Conservation (phyloP, 2,888 invertebrate genomes). For the Eudasyphora cyanicolor region DNA sequence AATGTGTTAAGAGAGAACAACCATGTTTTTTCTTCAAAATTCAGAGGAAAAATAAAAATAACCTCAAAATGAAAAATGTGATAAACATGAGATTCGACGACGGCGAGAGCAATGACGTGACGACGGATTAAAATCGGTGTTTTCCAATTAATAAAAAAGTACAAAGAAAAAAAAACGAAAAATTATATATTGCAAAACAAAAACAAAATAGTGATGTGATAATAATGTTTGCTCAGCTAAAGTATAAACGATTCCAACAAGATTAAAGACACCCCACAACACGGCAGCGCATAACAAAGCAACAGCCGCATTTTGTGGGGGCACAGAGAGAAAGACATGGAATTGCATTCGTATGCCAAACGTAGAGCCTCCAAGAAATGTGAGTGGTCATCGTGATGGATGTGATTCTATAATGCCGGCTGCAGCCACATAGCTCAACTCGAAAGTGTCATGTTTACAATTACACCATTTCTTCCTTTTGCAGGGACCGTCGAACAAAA, state of each 20-base stretch:
- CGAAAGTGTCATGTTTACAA: too few species aligned
- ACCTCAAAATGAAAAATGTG: slow-evolving; percentile 67
- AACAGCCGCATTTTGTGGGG: background rate
- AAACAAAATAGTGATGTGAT: slow-evolving; percentile 4
- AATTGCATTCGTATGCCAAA: slow-evolving; percentile 77
- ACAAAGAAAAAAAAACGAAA: slow-evolving; percentile 3
- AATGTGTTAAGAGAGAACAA: background rate
- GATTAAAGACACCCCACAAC: background rate
- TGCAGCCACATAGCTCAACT: too few species aligned
- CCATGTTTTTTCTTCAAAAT: too few species aligned
- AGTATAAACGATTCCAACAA: background rate
- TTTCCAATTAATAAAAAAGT: slow-evolving; percentile 3
- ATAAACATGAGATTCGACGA: slow-evolving; percentile 58
- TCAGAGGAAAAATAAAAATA: slow-evolving; percentile 61
- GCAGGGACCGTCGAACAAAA: slow-evolving; percentile 77
- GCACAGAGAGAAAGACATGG: slow-evolving; percentile 68
- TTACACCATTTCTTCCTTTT: slow-evolving; percentile 39
- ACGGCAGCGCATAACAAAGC: background rate
- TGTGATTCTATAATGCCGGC: background rate
- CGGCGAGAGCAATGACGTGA: slow-evolving; percentile 18
- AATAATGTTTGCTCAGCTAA: slow-evolving; percentile 7
- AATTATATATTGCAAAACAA: slow-evolving; percentile 16
- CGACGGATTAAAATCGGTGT: slow-evolving; percentile 6
- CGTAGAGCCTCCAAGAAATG: slow-evolving; percentile 74
- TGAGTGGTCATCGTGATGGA: slow-evolving; percentile 66